Conservation (phyloP, 2,797 vertebrate species). For the Phrynocephalus forsythii region DNA sequence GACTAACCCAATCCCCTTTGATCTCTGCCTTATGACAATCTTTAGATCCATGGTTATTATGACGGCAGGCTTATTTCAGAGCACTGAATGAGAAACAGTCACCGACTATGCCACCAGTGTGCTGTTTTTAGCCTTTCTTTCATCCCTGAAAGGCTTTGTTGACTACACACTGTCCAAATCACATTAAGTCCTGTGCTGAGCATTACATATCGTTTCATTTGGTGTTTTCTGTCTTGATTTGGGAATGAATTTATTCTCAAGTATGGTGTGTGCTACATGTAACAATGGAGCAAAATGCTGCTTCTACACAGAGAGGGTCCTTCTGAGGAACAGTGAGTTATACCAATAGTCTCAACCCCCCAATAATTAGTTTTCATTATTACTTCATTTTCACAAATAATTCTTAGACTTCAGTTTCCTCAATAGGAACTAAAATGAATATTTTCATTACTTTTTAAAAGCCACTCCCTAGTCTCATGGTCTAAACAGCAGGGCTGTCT, state of each 20-base stretch:
- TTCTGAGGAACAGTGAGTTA: neutral
- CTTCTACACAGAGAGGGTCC: neutral
- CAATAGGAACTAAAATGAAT: too few relatives aligned
- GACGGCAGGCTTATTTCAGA: neutral
- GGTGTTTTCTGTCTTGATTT: neutral
- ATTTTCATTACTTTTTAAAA: too few relatives aligned
- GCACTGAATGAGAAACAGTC: neutral
- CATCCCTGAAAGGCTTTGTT: neutral
- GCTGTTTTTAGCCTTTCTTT: neutral
- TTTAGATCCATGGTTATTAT: conserved; percentile 11
- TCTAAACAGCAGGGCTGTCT: too few relatives aligned
- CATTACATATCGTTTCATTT: neutral
- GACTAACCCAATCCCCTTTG: neutral
- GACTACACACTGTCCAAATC: neutral
- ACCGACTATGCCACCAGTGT: neutral
- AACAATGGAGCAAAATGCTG: neutral
- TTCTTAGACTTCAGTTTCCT: too few relatives aligned
- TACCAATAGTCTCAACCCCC: too few relatives aligned
- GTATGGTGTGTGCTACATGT: neutral
- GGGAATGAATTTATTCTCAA: neutral
- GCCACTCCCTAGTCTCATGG: too few relatives aligned
- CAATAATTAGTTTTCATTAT: too few relatives aligned
- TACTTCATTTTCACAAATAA: too few relatives aligned
- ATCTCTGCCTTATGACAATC: neutral
- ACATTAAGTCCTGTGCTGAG: neutral